A percentile compares a stretch with the other conserved stretches of the same genome.
Evolutionary conservation across 2,113 vertebrate species (phyloP).

Genomic region (Siniperca chuatsi): DNA sequence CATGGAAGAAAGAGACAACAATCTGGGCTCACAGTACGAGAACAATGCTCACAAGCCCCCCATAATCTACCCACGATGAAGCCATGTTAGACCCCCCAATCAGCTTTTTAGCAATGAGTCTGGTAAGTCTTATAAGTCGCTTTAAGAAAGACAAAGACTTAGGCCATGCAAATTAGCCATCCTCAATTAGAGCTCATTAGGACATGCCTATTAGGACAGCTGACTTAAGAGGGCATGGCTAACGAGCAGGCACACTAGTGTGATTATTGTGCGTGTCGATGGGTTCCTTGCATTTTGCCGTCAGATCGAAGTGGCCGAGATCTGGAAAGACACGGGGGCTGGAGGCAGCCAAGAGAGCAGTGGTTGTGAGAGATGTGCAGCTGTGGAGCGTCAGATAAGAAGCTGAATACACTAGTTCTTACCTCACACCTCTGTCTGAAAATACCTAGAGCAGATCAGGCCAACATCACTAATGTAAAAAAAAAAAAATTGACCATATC

Average conservation of each 20-base stretch:
- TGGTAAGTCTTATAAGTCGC: constrained; percentile 65
- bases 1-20: constrained; percentile 24
- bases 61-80: constrained; percentile 23
- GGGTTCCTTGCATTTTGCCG: constrained; percentile 64
- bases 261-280: constrained; percentile 68
- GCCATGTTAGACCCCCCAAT: constrained; percentile 54
- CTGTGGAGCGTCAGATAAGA: constrained; percentile 68
- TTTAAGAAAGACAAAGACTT: constrained; percentile 69
- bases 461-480: constrained; percentile 54
- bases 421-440: constrained; percentile 56
- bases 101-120: constrained; percentile 65
- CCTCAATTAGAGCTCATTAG: constrained; percentile 83
- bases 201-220: constrained; percentile 78
- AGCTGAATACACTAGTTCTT: constrained; percentile 37
- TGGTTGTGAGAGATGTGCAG: constrained; percentile 38
- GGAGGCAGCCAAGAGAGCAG: constrained; percentile 51
- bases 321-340: constrained; percentile 32
- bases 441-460: constrained; percentile 55
- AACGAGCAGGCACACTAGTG: constrained; percentile 67
- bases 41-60: constrained; percentile 41
- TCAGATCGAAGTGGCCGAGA: constrained; percentile 67
- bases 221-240: constrained; percentile 73
- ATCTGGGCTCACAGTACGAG: constrained; percentile 22
- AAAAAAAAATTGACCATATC: constrained; percentile 45
- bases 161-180: constrained; percentile 73